Base-by-base conservation (phyloP, 2,888 invertebrate genomes). In the Drosophila flavopinicola region DNA sequence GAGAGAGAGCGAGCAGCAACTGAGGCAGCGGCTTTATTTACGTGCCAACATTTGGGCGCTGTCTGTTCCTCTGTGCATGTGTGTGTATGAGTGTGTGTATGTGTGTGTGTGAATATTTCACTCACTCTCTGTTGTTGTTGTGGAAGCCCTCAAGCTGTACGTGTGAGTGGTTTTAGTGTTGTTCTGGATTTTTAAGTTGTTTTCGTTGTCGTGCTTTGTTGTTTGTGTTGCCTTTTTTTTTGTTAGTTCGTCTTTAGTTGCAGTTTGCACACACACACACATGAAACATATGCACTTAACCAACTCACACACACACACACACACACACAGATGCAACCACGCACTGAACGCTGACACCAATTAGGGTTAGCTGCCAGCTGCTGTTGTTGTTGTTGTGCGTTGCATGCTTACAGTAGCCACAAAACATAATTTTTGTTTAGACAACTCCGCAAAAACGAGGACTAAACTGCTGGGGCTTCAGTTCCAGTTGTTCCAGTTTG, bases 101-200 rank as follows among this genome's bases (percentile, higher is more conserved):
- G 45, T 45, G 32, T 27, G 38, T 44, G 24, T 20, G 38, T 64
- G 69, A 38, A 27, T 42, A 20, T 60, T 64, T 64, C 52, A 44
- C 68, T 47, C 48, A 57, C 11, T 24, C 37, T 27, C 48, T 6
- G 47, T 30, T 53, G 41, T 53, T 57, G 64, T 48, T 67, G 52
- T 38, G 57, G 66, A n/a, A 45, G 58, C 79, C 83, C 82, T 78
- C 78, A 79, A 85, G 83, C 85, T 66, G 58, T 68, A 78, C 76
- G 70, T 78, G 83, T 70, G 83, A 84, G 83, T 84, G 83, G 85
- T 85, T 84, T 80, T 83, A 76, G 83, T 84, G 83, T 85, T 84
- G 85, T 83, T 79, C 83, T 83, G 83, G 85, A 84, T 84, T 84
- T 84, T 82, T 84, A 83, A 84, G 83, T 84, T 84, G 85, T 78